Evolutionary conservation across 2,888 invertebrate species (phyloP), one percentile per base, ranked within the genome.

Genomic region (Dusona sp.): DNA sequence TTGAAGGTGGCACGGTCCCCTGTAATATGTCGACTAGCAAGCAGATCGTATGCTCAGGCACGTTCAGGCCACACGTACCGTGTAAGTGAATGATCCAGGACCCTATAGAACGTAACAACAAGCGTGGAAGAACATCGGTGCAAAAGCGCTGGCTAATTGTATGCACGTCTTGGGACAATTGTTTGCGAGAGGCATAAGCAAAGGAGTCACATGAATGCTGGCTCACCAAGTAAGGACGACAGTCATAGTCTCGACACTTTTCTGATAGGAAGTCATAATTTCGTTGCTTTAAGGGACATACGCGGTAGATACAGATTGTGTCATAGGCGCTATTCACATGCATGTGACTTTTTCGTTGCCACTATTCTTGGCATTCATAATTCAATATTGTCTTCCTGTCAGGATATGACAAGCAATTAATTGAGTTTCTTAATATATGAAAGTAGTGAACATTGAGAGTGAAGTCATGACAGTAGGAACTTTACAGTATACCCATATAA

Each of bases 21-120:
- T 74, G 84, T 87, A 84, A 82, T 84, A 87, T 84, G 79, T 79
- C 64, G 84, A 82, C 84, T 87, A 93, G 92, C 93, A 92, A 92
- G 94, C 93, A 92, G 91, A 93, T 93, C 94, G 93, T 92, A 93
- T 93, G 93, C 93, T 87, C 87, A 92, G 92, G 92, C 94, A 93
- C 94, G 94, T 94, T 85, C 89, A 84, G 86, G 91, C 90, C 90
- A 90, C 91, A 90, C 91, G 88, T 89, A 88, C 90, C 89, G 90
- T 89, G 89, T 79, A 88, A 88, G 88, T 89, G 88, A 90, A 89
- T 88, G 73, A 83, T 88, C 84, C 85, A 79, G 84, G 86, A 89
- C 87, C 83, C 88, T 89, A 88, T 91, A 91, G 90, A 91, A 92
- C 90, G 90, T 90, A 90, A 90, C 89, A 88, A 89, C 88, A 84